Percentiles rank a stretch among this genome's conserved stretches.
Evolutionary conservation across 2,113 vertebrate genomes (phyloP).

Genomic region (Atrichornis clamosus): DNA sequence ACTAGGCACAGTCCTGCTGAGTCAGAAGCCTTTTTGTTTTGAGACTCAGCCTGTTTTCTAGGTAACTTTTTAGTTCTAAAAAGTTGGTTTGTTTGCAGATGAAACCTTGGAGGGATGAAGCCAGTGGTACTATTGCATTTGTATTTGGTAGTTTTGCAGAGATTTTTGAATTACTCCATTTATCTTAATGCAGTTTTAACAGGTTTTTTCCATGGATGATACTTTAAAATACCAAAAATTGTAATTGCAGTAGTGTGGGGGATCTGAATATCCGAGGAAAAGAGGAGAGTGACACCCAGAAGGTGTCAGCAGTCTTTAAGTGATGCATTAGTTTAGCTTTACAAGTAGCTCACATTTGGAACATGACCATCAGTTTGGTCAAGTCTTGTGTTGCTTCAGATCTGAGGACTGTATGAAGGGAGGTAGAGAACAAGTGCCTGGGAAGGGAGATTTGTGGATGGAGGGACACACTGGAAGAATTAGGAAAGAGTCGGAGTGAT

Average conservation of each 20-base stretch:
- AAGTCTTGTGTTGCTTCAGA: neutral
- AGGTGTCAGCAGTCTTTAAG: neutral
- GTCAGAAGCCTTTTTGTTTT: conserved; percentile 26
- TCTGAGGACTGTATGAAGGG: neutral
- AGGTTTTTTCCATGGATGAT: neutral
- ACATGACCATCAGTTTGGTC: neutral
- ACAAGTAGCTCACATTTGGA: neutral
- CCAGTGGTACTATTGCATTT: neutral
- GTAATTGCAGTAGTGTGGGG: neutral
- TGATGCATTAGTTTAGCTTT: neutral
- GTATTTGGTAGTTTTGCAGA: neutral
- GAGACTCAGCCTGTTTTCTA: neutral
- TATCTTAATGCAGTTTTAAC: neutral
- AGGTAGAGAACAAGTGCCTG: neutral
- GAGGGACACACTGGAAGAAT: neutral
- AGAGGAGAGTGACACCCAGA: neutral
- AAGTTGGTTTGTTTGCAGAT: neutral
- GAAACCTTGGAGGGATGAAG: neutral
- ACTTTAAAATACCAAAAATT: neutral
- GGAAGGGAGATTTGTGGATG: neutral
- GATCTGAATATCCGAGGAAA: neutral
- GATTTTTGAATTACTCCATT: neutral
- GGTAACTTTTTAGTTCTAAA: neutral
- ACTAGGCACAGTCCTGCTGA: neutral
- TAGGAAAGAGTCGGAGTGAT: neutral